These are phyloP conservation scores for Cavia aperea DNA, from an alignment of 2,113 vertebrate genomes.

Conservation along the genomic window DNA sequence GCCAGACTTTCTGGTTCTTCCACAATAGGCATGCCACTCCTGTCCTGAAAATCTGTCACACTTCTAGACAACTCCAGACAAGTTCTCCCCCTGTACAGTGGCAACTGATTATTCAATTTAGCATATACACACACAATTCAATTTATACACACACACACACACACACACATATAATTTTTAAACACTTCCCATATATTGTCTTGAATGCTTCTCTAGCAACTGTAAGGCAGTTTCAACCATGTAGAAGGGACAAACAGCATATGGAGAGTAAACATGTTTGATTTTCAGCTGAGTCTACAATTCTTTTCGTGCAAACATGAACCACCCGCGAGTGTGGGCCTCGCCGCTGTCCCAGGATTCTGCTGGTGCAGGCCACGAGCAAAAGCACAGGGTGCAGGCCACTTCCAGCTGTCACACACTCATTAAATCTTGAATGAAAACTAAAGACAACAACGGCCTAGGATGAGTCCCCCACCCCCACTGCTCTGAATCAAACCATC, in stretches of 20 bases:
- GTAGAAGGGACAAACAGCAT: neutral
- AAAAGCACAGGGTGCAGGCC: too few species aligned
- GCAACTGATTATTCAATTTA: neutral
- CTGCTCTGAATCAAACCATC: neutral
- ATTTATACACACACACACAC: too few species aligned
- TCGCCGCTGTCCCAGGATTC: too few species aligned
- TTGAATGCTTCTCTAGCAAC: neutral
- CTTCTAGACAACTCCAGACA: neutral
- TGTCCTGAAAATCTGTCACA: neutral
- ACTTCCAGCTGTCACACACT: neutral
- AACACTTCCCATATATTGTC: neutral
- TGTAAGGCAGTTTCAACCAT: neutral
- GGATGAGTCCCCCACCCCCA: too few species aligned
- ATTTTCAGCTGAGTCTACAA: neutral
- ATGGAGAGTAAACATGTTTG: neutral
- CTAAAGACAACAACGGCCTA: neutral
- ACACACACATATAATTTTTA: neutral
- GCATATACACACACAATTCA: neutral
- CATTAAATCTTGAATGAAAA: neutral
- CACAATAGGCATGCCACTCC: neutral
- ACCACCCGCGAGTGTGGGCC: too few species aligned
- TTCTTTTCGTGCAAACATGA: neutral
- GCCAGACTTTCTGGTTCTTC: constrained; percentile 26
- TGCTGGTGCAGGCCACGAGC: neutral
- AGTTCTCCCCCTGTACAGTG: neutral